Conservation (phyloP, 2,113 vertebrate genomes). For the Pedionomus torquatus region DNA sequence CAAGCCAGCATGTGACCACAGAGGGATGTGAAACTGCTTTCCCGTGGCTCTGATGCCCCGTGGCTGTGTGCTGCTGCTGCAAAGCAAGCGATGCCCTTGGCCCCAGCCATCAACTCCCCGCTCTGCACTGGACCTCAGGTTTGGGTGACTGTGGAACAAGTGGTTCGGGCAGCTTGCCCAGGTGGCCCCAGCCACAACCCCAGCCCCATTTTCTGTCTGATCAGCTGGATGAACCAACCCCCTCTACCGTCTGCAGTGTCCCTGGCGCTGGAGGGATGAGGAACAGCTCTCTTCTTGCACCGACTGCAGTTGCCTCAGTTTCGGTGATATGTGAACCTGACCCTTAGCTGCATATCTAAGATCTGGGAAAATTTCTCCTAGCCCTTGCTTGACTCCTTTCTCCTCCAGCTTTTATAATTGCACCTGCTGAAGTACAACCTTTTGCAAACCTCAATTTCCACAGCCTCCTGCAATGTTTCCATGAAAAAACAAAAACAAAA, state of each 20-base stretch:
- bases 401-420: neutral
- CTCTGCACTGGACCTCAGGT: neutral
- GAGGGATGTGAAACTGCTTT: neutral
- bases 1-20: fast-evolving
- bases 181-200: neutral
- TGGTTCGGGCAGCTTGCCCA: neutral
- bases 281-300: neutral
- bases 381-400: neutral
- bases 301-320: neutral
- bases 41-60: neutral
- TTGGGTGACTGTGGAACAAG: neutral
- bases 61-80: neutral
- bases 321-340: fast-evolving
- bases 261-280: fast-evolving
- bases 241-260: fast-evolving
- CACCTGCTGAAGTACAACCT: neutral
- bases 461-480: neutral
- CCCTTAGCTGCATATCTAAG: neutral
- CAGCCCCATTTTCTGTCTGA: neutral
- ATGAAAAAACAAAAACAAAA: no score
- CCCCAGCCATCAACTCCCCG: neutral
- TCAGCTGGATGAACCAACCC: neutral
- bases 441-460: neutral
- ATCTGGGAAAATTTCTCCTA: neutral
- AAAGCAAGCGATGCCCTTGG: neutral